phyloP scores from a whole-genome alignment of 2,113 vertebrate species.

The Bufo gargarizans region DNA sequence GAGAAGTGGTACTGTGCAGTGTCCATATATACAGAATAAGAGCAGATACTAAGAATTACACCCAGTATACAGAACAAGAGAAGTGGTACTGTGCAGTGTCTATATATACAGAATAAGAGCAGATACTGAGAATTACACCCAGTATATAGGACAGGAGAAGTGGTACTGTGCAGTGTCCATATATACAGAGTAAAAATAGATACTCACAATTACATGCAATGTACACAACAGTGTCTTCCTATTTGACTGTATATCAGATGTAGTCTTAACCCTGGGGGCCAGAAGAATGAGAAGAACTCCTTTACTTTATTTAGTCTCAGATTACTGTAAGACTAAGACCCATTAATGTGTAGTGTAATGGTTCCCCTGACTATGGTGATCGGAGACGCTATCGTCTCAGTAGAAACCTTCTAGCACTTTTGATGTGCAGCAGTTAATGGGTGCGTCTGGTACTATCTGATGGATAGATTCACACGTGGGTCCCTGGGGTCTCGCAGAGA shows the following conservation, averaged over 20 bases:
- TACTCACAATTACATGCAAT: too few relatives aligned
- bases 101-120: not conserved
- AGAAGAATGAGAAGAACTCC: not conserved
- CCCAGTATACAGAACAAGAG: too few relatives aligned
- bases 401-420: not conserved
- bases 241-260: not conserved
- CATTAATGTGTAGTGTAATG: not conserved
- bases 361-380: not conserved
- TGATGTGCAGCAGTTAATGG: not conserved
- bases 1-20: too few relatives aligned
- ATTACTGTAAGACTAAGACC: not conserved
- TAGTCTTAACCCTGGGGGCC: not conserved
- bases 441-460: not conserved
- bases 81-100: not conserved
- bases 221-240: not conserved
- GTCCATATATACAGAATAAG: too few relatives aligned
- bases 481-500: not conserved
- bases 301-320: not conserved
- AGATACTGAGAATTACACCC: too few relatives aligned
- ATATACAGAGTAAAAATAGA: not conserved
- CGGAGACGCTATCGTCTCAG: not conserved
- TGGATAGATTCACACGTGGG: not conserved
- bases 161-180: not conserved
- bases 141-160: too few relatives aligned
- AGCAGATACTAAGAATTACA: too few relatives aligned